Evolutionary conservation across 2,888 invertebrate genomes (phyloP), one percentile per base, ranked within the genome.

Genomic region (Geotrupes spiniger): DNA sequence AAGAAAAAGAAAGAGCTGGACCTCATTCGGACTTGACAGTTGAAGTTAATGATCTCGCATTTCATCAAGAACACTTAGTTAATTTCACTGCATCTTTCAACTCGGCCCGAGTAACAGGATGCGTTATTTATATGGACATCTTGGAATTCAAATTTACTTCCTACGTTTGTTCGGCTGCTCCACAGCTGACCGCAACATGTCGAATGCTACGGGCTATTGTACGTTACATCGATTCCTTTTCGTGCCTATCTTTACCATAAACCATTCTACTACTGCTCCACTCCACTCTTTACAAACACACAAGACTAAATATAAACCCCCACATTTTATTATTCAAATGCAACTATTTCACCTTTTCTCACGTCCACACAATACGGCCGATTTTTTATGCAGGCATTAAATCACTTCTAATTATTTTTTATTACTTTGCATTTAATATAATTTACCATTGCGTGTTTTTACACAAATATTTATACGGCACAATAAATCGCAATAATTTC

Each of bases 21-120:
- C 54, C 46, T 54, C 49, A 54, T 56, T 56, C 54, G 56, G 46
- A 52, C 53, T 44, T 56, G 58, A 57, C 57, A 57, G 57, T 53
- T 53, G 45, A 55, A 54, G 54, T 55, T 57, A 57, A 57, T 54
- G 55, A 57, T 56, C 52, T 52, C 47, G 52, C 52, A 56, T 56
- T 56, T 54, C 58, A 56, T 56, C 56, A 56, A 54, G 54, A 56
- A 54, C 47, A 55, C 55, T 52, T 49, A 51, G 52, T 51, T 52
- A 52, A 55, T 52, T 55, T 55, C 49, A 48, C 50, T 45, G 53
- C 53, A 53, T 53, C 53, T 49, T 45, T 49, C 49, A 45, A 40
- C 39, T 39, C 44, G 36, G 48, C 11, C 36, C 48, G 41, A 46
- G 46, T 46, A 46, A 51, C 51, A 51, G 46, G 51, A 51, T 46